Base-by-base conservation (phyloP, 2,888 invertebrate species). In the Pimpla rufipes region DNA sequence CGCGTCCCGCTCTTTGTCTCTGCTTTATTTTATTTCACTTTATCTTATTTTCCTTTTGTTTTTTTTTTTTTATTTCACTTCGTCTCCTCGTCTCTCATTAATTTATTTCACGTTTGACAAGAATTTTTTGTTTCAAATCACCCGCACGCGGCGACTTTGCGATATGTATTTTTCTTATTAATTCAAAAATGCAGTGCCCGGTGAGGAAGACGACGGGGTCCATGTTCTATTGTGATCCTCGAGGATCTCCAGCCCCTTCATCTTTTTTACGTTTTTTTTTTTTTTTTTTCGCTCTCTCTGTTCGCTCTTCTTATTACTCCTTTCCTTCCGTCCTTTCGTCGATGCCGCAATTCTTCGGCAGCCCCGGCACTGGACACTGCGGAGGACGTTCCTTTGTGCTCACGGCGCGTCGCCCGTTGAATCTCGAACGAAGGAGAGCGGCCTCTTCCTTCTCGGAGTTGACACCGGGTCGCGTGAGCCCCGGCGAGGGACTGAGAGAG, bases 1-100 rank as follows among this genome's bases (percentile, higher is more conserved):
- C 86, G 87, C 84, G 86, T 87, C 86, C 84, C 88, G 88, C 87
- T 86, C 87, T 74, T 64, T 59, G 83, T 86, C 89, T 86, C 87
- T 88, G 85, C 10, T 89, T 87, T 85, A 85, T 77, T 76, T n/a
- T 57, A 18, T 57, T 68, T 74, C 40, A 5, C 59, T 47, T 47
- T 47, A 47, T 47, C n/a, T 47, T n/a, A 47, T 47, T 55, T 40
- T 68, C 40, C 37, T 75, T 11, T 68, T 8, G 47, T 18, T 75
- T 42, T 6, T 8, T 55, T 47, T 68, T 8, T 57, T 18, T 75
- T 42, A 3, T 8, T 55, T 47, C 37, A 16, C n/a, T 21, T 45
- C 37, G 62, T 67, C 67, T 73, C 29, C 8, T 50, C 29, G 18
- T 45, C 37, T 52, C 21, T 50, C 66, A 50, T 77, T 35, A 29